Base-by-base conservation (phyloP, 2,113 vertebrate genomes). In the Plotosus lineatus region DNA sequence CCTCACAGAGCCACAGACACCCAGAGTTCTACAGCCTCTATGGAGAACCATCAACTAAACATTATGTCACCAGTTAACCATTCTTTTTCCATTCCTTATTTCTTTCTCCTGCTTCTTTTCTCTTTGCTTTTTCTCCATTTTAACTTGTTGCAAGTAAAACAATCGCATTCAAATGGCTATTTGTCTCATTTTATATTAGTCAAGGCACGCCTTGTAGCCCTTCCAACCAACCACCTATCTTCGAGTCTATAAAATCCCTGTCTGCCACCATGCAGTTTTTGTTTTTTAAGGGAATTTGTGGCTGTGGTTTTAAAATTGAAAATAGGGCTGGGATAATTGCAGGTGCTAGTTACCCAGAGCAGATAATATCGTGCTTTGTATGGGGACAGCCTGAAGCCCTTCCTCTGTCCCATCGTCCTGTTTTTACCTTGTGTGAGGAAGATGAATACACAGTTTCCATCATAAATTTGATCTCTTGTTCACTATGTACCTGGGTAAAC, bases 1-100 rank as follows among this genome's bases (percentile, higher is more conserved):
- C 96, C 38, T 95, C 96, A 78, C 96, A 98, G 92, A 92, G 95
- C 86, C 94, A 96, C 82, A 94, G 96, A 85, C 96, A 96, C 89
- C 94, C 95, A 66, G 96, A 98, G 94, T 96, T 96, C 94, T 98
- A 97, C 91, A 94, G 96, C 89, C 93, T 98, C 86, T 98, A 98
- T 1, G 95, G 96, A 86, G 96, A 97, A 91, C 93, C 96, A 5
- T 96, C 96, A 88, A 93, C 95, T 86, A 97, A 98, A 91, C 96
- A 98, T 93, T 98, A 96, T 80, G 95, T 96, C 91, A 96, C 96
- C 89, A 98, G 97, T 94, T 98, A 95, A 95, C 91, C 73, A 36
- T 84, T 26, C 85, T 42, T 48, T 19, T 72, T 81, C 82, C 36
- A 28, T 71, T 75, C 0, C 44, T 50, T n/a, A 42, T 23, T 55